Percentiles rank a stretch among this genome's conserved stretches.
These are phyloP conservation scores for Mimachlamys varia DNA, from an alignment of 2,888 invertebrate genomes.

Conservation along the genomic window DNA sequence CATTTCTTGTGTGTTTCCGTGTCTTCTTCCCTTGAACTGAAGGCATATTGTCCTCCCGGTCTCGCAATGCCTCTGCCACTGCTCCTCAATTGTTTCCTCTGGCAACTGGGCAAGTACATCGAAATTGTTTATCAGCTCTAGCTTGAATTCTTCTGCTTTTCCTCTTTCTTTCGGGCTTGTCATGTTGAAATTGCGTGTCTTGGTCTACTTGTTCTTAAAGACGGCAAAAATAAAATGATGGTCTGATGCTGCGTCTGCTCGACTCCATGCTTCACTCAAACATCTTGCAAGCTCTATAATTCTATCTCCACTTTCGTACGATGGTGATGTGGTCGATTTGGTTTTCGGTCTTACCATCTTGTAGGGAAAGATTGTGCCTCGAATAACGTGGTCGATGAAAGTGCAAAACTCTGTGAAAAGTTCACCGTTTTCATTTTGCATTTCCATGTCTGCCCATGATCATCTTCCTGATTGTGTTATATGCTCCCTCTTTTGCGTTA, in stretches of 20 bases:
- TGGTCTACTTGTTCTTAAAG: background rate
- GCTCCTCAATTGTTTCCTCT: background rate
- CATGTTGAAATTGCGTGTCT: background rate
- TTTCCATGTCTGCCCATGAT: no score
- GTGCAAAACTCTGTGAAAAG: constrained; percentile 48
- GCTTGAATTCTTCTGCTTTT: background rate
- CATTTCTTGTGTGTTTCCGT: no score
- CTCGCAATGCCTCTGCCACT: background rate
- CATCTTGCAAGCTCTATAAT: constrained; percentile 36
- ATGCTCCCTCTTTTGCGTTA: constrained; percentile 23
- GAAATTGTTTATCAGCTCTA: background rate
- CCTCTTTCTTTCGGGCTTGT: background rate
- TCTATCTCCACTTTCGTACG: constrained; percentile 32
- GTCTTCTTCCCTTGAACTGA: background rate
- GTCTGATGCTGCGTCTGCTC: constrained; percentile 37
- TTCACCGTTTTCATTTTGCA: no score
- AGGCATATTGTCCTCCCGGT: background rate
- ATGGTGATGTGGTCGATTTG: constrained; percentile 53
- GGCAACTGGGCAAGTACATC: background rate
- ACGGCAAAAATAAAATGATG: constrained; percentile 38
- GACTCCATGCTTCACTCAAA: constrained; percentile 8
- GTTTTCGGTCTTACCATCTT: constrained; percentile 46
- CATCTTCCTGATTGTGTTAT: no score
- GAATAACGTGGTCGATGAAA: constrained; percentile 39
- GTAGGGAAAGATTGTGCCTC: constrained; percentile 45